Evolutionary conservation across 2,113 vertebrate species (phyloP).

Genomic region (Catharus minimus): DNA sequence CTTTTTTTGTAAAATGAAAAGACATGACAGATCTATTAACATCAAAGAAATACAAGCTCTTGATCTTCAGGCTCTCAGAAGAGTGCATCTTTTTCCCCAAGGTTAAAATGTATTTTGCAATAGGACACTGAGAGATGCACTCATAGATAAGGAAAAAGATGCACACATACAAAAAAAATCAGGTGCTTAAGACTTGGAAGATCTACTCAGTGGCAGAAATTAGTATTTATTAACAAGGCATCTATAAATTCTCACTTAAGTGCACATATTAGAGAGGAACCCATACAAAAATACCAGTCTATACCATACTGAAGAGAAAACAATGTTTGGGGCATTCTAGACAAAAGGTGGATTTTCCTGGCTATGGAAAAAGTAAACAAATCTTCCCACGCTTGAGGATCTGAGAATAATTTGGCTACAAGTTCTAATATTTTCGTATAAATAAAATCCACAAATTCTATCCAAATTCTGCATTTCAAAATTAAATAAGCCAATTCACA

Average conservation of each 20-base stretch:
- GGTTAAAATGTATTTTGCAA: neutral
- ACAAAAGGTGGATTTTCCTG: neutral
- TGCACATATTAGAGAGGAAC: neutral
- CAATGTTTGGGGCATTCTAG: neutral
- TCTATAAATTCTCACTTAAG: neutral
- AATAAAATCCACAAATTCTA: neutral
- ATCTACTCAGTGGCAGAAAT: neutral
- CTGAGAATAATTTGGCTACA: neutral
- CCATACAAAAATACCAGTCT: neutral
- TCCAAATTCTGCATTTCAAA: neutral
- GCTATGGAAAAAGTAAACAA: neutral
- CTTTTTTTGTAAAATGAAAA: neutral
- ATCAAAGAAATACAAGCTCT: slow-evolving; percentile 5
- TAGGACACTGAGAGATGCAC: neutral
- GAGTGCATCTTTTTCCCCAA: neutral
- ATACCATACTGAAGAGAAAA: neutral
- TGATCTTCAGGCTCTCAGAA: neutral
- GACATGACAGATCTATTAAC: neutral
- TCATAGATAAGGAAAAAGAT: neutral
- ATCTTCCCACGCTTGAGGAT: neutral
- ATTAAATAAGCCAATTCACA: neutral
- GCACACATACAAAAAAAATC: neutral
- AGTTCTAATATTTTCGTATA: neutral
- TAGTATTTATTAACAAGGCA: neutral
- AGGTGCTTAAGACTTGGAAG: neutral